Evolutionary conservation across 2,797 vertebrate genomes (phyloP), one percentile per base, ranked within the genome.

Genomic region (Pangasius larnaudii): DNA sequence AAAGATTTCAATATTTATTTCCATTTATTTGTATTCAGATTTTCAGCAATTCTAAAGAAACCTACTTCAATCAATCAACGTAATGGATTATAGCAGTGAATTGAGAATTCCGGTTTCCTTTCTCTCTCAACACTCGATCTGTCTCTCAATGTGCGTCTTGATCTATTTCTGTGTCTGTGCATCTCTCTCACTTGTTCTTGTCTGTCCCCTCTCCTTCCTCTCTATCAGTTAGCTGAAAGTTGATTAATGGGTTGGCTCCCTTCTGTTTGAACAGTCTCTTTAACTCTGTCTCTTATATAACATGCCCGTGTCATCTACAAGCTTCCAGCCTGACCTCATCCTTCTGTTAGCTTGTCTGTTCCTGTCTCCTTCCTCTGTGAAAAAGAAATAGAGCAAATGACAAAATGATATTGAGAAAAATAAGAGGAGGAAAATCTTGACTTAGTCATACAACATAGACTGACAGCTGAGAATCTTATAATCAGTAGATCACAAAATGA

Each of bases 221-320:
- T 74, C 78, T 85, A 39, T 74, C 69, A 63, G 53, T 74, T 39
- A 69, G 51, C 81, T 77, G 80, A 87, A 89, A 86, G 72, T 67
- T 87, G 87, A 92, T 91, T 83, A 92, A 91, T 77, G 87, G 72
- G n/a, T 85, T 85, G 84, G 86, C 80, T 89, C 39, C n/a, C 87
- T 87, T 87, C 86, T 84, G 56, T 83, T 89, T 87, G 78, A 88
- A 74, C 39, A 27, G 74, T 85, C 89, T 88, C 72, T 89, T 59
- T 39, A 49, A 88, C 46, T 82, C 39, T 24, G 87, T 88, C 88
- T 24, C 72, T 86, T 72, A 58, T 72, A 56, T 42, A 85, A 85
- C 67, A 85, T 72, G 49, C 19, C 49, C 14, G 30, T 84, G 82
- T 53, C 87, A 87, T 90, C 79, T 91, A 13, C 58, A 59, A 59